A percentile compares a stretch with the other conserved stretches of the same genome.
phyloP scores from a whole-genome alignment of 1,140 invertebrate species.

The Chymomyza costata region DNA sequence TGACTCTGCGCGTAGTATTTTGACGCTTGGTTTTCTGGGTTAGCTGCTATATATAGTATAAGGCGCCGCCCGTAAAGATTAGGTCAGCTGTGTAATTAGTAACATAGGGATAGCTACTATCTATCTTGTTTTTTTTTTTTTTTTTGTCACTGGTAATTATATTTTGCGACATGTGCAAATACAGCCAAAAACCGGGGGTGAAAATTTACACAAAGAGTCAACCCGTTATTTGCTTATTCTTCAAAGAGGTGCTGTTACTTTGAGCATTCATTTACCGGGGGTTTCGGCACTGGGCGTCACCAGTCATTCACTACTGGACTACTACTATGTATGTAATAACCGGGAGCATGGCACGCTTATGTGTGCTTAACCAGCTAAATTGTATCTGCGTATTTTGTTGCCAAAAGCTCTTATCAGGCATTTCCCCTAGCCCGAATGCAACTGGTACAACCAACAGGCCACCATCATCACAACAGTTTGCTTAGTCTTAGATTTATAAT shows the following conservation, averaged over 20 bases:
- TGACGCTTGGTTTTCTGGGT: constrained; percentile 22
- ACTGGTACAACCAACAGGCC: constrained; percentile 9
- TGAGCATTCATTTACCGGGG: neutral
- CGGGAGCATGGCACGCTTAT: no score
- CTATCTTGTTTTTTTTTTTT: constrained; percentile 27
- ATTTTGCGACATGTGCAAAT: constrained; percentile 26
- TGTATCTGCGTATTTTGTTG: constrained; percentile 16
- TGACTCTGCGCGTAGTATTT: constrained; percentile 28
- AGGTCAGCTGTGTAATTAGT: constrained; percentile 44
- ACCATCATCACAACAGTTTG: constrained; percentile 16
- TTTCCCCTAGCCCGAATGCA: constrained; percentile 55
- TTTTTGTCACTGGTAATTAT: constrained; percentile 37
- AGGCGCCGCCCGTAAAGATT: constrained; percentile 29
- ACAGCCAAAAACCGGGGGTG: neutral
- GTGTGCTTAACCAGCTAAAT: no score
- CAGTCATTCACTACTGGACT: neutral
- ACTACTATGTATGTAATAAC: no score
- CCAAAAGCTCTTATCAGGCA: constrained; percentile 44
- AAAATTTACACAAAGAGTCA: constrained; percentile 5
- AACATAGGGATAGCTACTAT: constrained; percentile 32
- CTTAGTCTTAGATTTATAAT: constrained; percentile 46
- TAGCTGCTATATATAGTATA: constrained; percentile 51
- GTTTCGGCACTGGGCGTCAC: neutral
- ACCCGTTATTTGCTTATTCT: constrained; percentile 13
- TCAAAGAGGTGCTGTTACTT: neutral